phyloP scores from a whole-genome alignment of 1,140 invertebrate species.

The Pseudachorutes palmiensis region DNA sequence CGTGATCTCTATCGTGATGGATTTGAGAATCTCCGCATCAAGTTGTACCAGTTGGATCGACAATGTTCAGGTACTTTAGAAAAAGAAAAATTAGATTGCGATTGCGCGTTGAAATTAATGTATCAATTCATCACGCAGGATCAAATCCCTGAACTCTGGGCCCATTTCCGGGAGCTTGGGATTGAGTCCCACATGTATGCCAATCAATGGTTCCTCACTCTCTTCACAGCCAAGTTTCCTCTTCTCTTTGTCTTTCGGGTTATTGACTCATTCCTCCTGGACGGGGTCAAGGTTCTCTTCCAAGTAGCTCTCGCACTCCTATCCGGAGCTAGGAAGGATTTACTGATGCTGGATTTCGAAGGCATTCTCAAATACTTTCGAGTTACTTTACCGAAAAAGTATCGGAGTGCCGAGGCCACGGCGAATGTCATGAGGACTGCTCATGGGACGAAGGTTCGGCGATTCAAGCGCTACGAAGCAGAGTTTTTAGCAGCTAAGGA shows the following conservation, averaged over 20 bases:
- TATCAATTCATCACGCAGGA: too few relatives aligned
- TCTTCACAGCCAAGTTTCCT: conserved; percentile 97
- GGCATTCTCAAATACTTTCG: conserved; percentile 84
- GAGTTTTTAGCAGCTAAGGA: conserved; percentile 77
- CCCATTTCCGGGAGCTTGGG: conserved; percentile 82
- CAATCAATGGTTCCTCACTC: conserved; percentile 97
- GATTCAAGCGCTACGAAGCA: conserved; percentile 90
- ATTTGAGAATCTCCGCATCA: conserved; percentile 89
- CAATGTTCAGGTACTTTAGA: conserved; percentile 61
- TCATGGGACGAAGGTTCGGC: conserved; percentile 84
- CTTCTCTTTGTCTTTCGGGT: conserved; percentile 96
- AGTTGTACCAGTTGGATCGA: conserved; percentile 92
- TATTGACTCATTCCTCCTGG: conserved; percentile 87
- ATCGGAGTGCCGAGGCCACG: conserved; percentile 79
- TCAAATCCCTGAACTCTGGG: conserved; percentile 77
- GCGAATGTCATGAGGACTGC: conserved; percentile 73
- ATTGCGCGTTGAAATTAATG: too few relatives aligned
- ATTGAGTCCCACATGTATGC: conserved; percentile 99
- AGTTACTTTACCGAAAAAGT: conserved; percentile 92
- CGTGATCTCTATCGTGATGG: conserved; percentile 92
- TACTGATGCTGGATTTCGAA: conserved; percentile 92
- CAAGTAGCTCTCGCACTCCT: conserved; percentile 90
- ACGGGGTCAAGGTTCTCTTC: conserved; percentile 90
- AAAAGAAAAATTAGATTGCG: background rate
- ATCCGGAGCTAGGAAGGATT: too few relatives aligned